Conservation (phyloP, 2,113 vertebrate genomes). For the Eurypyga helias region DNA sequence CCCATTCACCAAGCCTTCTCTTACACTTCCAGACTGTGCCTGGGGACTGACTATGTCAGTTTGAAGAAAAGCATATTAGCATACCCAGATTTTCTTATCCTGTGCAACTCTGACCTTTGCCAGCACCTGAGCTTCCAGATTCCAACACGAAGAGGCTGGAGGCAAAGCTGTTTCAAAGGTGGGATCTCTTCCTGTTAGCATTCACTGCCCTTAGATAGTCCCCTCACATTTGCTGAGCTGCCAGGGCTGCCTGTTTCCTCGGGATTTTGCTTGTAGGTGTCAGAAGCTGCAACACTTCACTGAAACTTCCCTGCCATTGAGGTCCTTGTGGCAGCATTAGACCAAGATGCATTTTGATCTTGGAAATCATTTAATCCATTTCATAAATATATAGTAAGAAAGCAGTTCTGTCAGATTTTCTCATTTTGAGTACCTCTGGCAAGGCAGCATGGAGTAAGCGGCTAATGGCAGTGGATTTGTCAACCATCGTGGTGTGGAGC, state of each 20-base stretch:
- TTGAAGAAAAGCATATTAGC: not conserved
- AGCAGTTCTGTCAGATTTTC: not conserved
- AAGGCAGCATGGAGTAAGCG: not conserved
- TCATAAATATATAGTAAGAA: not conserved
- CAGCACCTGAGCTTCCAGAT: not conserved
- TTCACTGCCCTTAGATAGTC: not conserved
- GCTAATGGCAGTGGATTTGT: not conserved
- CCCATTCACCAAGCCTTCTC: not conserved
- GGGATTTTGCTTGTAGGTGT: not conserved
- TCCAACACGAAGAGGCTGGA: not conserved
- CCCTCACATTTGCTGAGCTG: not conserved
- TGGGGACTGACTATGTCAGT: not conserved
- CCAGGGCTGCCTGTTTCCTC: not conserved
- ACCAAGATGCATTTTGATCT: not conserved
- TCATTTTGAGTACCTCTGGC: not conserved
- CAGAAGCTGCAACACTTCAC: not conserved
- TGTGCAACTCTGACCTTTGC: not conserved
- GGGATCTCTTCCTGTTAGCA: rapidly evolving
- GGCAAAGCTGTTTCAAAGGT: not conserved
- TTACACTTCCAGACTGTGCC: not conserved
- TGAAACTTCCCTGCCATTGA: not conserved
- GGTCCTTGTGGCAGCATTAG: not conserved
- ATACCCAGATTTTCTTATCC: not conserved
- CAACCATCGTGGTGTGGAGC: not conserved
- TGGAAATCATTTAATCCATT: not conserved